Evolutionary conservation across 2,113 vertebrate species (phyloP).

Genomic region (Xenopus borealis): DNA sequence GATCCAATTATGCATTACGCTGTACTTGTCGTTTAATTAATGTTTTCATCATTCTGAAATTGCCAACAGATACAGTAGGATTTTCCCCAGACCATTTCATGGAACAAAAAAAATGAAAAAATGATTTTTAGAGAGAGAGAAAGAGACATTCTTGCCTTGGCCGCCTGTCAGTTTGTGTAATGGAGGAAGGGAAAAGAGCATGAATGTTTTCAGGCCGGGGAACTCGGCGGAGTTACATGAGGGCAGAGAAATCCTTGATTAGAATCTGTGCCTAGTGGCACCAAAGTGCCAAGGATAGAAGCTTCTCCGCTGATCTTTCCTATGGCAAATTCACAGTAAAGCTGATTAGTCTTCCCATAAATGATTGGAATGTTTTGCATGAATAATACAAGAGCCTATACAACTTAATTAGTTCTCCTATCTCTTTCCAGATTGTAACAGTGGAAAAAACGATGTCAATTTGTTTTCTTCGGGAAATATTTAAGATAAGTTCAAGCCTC

Average conservation of each 20-base stretch:
- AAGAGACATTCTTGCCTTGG: constrained; percentile 40
- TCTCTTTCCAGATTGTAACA: not conserved
- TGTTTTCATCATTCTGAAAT: constrained; percentile 1
- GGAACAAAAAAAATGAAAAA: too few relatives aligned
- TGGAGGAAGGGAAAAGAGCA: constrained; percentile 13
- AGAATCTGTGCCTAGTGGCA: constrained; percentile 21
- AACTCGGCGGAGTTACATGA: constrained; percentile 33
- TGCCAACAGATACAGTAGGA: constrained; percentile 5
- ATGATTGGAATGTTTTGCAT: not conserved
- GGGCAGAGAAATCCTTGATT: constrained; percentile 35
- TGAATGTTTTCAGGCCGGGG: constrained; percentile 48
- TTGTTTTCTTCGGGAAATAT: too few relatives aligned
- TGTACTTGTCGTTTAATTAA: not conserved
- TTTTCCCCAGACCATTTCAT: not conserved
- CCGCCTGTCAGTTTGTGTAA: constrained; percentile 47
- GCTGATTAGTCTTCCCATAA: constrained; percentile 17
- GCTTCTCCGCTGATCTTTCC: constrained; percentile 14
- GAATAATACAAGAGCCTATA: not conserved
- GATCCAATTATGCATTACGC: constrained; percentile 1
- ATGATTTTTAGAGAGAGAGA: not conserved
- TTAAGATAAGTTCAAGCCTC: too few relatives aligned
- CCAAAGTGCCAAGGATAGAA: not conserved
- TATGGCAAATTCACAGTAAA: constrained; percentile 1
- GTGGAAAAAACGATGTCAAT: too few relatives aligned
- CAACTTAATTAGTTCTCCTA: not conserved